Percentiles rank a stretch among this genome's conserved stretches.
phyloP scores from a whole-genome alignment of 2,888 invertebrate genomes.

The Papilio protenor region DNA sequence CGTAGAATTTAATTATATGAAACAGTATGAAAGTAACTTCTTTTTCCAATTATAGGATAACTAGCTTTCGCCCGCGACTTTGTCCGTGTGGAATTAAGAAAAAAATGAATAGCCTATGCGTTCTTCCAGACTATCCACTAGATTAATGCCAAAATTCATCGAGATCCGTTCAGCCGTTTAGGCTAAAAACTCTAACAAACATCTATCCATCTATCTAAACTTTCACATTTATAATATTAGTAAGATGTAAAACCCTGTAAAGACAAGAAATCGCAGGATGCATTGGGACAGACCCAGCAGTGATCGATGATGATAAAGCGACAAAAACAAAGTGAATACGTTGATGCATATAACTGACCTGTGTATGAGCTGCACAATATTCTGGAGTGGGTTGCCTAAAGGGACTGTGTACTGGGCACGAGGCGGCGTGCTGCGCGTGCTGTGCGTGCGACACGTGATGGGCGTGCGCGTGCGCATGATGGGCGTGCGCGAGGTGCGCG shows the following conservation, averaged over 20 bases:
- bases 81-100: too few species aligned
- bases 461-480: slow-evolving; percentile 74
- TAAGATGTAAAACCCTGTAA: background rate
- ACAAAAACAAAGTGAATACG: background rate
- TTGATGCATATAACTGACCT: slow-evolving; percentile 60
- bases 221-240: too few species aligned
- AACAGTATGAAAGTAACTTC: background rate
- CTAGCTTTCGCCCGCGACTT: too few species aligned
- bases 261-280: background rate
- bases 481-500: slow-evolving; percentile 72
- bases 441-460: slow-evolving; percentile 63
- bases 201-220: too few species aligned
- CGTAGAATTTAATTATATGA: slow-evolving; percentile 10
- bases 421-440: slow-evolving; percentile 67
- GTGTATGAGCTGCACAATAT: slow-evolving; percentile 79
- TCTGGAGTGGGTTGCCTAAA: slow-evolving; percentile 86
- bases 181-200: too few species aligned
- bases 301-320: background rate
- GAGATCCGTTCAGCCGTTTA: too few species aligned
- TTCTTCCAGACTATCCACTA: too few species aligned
- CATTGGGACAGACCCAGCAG: too few species aligned
- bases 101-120: too few species aligned
- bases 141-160: too few species aligned
- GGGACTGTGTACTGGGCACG: slow-evolving; percentile 91
- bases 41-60: background rate